Conservation (phyloP, 2,113 vertebrate genomes). For the Sminthopsis crassicaudata region DNA sequence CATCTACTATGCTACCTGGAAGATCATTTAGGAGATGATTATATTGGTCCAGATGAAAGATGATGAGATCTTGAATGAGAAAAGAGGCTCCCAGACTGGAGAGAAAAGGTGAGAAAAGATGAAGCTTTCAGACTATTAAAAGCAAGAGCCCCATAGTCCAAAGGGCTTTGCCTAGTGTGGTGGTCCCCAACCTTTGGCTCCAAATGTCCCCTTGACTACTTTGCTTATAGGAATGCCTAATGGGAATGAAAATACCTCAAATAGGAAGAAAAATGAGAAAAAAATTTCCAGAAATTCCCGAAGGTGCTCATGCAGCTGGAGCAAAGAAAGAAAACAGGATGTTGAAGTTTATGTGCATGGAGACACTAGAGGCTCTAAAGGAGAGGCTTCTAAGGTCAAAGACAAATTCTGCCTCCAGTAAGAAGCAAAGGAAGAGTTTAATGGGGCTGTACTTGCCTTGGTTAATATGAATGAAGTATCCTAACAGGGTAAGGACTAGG, state of each 20-base stretch:
- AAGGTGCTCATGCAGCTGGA: conserved; percentile 18
- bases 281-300: neutral
- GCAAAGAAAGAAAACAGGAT: conserved; percentile 29
- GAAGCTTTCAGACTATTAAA: neutral
- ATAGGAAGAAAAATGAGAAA: neutral
- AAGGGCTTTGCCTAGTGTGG: neutral
- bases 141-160: neutral
- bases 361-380: neutral
- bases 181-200: neutral
- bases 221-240: neutral
- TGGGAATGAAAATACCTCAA: neutral
- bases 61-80: neutral
- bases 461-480: neutral
- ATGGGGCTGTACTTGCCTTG: neutral
- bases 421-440: conserved; percentile 1
- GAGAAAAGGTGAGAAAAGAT: neutral
- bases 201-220: neutral
- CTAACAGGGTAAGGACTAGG: neutral
- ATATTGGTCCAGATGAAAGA: neutral
- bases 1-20: neutral
- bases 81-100: neutral
- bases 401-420: neutral
- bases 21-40: neutral
- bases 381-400: neutral
- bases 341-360: conserved; percentile 2